Evolutionary conservation across 2,113 vertebrate species (phyloP).

Genomic region (Prolemur simus): DNA sequence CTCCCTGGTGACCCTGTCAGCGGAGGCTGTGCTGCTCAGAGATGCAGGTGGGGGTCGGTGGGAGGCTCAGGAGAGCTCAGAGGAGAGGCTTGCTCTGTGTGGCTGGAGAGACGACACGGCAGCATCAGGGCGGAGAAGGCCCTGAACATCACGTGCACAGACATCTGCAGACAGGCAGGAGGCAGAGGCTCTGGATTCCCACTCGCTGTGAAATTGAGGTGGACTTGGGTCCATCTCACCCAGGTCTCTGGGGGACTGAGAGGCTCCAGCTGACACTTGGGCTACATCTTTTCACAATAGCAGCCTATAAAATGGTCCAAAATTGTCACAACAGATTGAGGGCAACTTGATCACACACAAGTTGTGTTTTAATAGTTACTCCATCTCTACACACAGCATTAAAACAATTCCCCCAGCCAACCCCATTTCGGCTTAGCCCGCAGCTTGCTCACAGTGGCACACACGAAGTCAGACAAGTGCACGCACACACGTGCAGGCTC

Average conservation of each 20-base stretch:
- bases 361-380: neutral
- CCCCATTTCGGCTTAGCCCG: neutral
- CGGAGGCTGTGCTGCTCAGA: neutral
- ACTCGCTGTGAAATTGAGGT: neutral
- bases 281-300: neutral
- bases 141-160: rapidly evolving
- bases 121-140: neutral
- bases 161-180: neutral
- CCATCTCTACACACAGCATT: neutral
- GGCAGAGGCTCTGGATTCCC: too few relatives aligned
- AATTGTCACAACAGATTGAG: neutral
- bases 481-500: rapidly evolving
- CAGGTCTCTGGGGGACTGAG: neutral
- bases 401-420: neutral
- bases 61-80: neutral
- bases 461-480: neutral
- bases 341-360: neutral
- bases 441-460: neutral
- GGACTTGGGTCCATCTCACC: neutral
- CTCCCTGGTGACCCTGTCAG: neutral
- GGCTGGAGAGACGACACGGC: neutral
- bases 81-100: neutral
- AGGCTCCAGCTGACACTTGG: neutral
- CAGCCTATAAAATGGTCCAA: neutral
- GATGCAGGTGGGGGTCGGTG: rapidly evolving